Base-by-base conservation (phyloP, 2,888 invertebrate species). In the Tolmerus cingulatus region DNA sequence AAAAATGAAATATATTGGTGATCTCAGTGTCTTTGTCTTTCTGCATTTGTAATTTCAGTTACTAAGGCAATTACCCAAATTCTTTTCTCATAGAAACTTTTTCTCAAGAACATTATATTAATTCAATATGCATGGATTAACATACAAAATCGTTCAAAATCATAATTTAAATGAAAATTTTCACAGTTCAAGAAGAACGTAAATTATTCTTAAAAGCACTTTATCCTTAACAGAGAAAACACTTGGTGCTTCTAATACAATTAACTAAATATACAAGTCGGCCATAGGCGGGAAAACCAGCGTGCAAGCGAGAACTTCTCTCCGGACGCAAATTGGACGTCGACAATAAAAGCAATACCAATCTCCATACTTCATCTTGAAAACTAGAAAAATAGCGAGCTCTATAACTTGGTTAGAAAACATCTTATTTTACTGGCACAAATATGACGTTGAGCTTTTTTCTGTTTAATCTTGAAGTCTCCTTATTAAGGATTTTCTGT, bases 131-230 rank as follows among this genome's bases (percentile, higher is more conserved):
- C 84, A 74, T 74, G 43, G 23, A 74, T 84, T 74, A 30, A 84
- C 23, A 74, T 43, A 74, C 84, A 84, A 74, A 57, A 57, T 74
- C 84, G 40, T 19, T 84, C 84, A 84, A 40, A 84, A 84, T 74
- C 84, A 84, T 84, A 84, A 84, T 84, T 84, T 74, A 84, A 84
- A 40, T 19, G 74, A 84, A 43, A 43, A 40, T 74, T 84, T 84
- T 40, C 74, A 84, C 86, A 55, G 86, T 19, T 77, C 55, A 86
- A 77, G 77, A 76, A 55, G 86, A 74, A 76, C 77, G 77, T 76
- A 86, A 86, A 86, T 86, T 86, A 78, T 78, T 78, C 86, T 77
- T 77, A 86, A 86, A 86, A 86, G 86, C 86, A 86, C 78, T 86
- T 86, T 86, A 77, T 86, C 66, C 57, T 78, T 34, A 43, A 66